A percentile compares a stretch with the other conserved stretches of the same genome.
Evolutionary conservation across 2,888 invertebrate species (phyloP).

Genomic region (Chrysopilus asiliformis): DNA sequence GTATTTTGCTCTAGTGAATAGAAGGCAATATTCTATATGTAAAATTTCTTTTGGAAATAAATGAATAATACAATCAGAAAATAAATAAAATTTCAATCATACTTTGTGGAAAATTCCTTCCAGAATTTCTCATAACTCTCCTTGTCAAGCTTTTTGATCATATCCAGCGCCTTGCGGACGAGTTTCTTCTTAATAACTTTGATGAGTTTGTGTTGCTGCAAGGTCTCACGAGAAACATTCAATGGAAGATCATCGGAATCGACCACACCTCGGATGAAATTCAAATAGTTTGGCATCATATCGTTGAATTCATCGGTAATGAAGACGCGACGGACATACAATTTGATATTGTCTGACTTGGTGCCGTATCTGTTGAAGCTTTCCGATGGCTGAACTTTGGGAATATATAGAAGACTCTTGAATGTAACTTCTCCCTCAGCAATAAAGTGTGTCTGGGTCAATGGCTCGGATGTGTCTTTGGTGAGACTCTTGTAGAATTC

Average conservation of each 20-base stretch:
- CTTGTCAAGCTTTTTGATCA: constrained; percentile 91
- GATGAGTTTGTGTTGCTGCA: constrained; percentile 96
- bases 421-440: constrained; percentile 99
- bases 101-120: constrained; percentile 98
- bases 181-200: constrained; percentile 99
- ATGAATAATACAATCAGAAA: background rate
- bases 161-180: constrained; percentile 91
- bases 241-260: constrained; percentile 98
- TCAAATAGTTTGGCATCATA: constrained; percentile 96
- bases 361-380: constrained; percentile 94
- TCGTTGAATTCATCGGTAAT: constrained; percentile 99
- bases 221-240: constrained; percentile 94
- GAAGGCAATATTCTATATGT: constrained; percentile 4
- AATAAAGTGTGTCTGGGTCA: constrained; percentile 79
- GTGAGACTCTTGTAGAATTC: constrained; percentile 94
- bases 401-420: constrained; percentile 90
- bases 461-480: constrained; percentile 71
- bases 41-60: constrained; percentile 1
- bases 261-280: constrained; percentile 91
- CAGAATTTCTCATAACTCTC: constrained; percentile 89
- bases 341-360: constrained; percentile 85
- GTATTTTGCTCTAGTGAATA: background rate
- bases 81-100: constrained; percentile 28
- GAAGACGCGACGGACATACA: constrained; percentile 96
- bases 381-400: constrained; percentile 79